Conservation (phyloP, 2,797 vertebrate species). For the Pelochelys cantorii region DNA sequence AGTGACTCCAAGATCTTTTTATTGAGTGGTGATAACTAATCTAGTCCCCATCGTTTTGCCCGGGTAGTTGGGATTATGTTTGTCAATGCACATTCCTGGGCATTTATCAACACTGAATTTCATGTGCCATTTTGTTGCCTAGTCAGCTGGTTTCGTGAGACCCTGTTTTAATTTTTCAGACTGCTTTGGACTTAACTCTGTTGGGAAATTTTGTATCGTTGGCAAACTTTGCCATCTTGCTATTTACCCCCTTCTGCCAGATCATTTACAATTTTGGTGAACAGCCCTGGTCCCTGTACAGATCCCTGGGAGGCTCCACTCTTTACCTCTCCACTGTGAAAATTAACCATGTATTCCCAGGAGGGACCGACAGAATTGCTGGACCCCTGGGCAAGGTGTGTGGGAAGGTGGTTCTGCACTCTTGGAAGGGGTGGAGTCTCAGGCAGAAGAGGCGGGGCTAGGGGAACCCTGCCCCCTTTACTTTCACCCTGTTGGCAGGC, state of each 20-base stretch:
- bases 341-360: not conserved
- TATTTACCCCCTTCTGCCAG: not conserved
- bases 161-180: not conserved
- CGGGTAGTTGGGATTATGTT: not conserved
- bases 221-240: not conserved
- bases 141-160: not conserved
- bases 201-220: not conserved
- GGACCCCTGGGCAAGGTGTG: no score
- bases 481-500: no score
- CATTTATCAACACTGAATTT: not conserved
- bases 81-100: not conserved
- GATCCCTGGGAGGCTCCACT: no score
- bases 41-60: not conserved
- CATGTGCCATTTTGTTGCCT: not conserved
- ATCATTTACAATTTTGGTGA: not conserved
- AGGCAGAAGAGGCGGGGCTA: no score
- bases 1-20: not conserved
- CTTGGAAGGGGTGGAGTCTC: no score
- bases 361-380: no score
- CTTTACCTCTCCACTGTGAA: not conserved
- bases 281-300: not conserved
- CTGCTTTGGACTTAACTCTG: not conserved
- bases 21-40: not conserved
- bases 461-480: no score
- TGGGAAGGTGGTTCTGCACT: no score